Base-by-base conservation (phyloP, 2,113 vertebrate species). In the Paraplagusia blochii region DNA sequence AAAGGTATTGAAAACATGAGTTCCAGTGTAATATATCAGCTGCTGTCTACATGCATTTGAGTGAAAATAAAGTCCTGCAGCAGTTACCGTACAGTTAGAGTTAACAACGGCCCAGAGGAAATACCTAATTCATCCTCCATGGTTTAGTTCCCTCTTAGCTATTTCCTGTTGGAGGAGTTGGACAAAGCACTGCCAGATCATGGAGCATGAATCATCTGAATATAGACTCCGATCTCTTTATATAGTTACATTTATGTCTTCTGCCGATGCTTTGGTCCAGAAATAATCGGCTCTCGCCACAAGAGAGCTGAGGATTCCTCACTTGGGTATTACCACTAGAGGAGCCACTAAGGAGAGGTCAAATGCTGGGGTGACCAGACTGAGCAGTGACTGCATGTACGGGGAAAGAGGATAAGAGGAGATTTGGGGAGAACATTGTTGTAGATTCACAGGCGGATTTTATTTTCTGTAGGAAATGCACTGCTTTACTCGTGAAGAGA, bases 131-230 rank as follows among this genome's bases (percentile, higher is more conserved):
- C 71, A 79, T 80, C 62, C 79, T 74, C 76, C 78, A 56, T 63
- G 76, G 67, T 84, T 81, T 59, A 61, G 66, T 70, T 85, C 70
- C 76, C 56, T 69, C 42, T 0, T 14, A 79, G 80, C 53, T 71
- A 82, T 85, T 86, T 88, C 82, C 84, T 86, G 74, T 86, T 79
- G 69, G 79, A 83, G 38, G 47, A 74, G 68, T 9, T 49, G 54
- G 10, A 22, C 56, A 50, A 61, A 76, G 78, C 56, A 0, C 53
- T 40, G 76, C 69, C 79, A 76, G 77, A 80, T 72, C 74, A 59
- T 14, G 53, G 38, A 58, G 58, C 66, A 76, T 78, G 68, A 85
- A 86, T 84, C 82, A 84, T 75, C 58, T 53, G 46, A 1, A 60
- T 54, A 61, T 53, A 52, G 42, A 7, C 12, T 51, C 39, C 22